Evolutionary conservation across 2,797 vertebrate genomes (phyloP).

Genomic region (Tokudaia tokunoshimensis): DNA sequence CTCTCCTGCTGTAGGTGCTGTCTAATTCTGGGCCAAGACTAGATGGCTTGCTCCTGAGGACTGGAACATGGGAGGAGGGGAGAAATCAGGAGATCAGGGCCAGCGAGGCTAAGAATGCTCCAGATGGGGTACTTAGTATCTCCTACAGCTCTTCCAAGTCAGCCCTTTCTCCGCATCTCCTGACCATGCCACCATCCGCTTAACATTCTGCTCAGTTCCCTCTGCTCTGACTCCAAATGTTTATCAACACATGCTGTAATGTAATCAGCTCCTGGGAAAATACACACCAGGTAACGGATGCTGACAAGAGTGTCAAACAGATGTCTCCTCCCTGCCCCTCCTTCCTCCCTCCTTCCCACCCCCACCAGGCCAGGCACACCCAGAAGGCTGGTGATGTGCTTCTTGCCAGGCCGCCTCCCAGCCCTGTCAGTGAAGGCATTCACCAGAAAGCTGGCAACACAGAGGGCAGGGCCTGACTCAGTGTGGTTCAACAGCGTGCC

Average conservation of each 20-base stretch:
- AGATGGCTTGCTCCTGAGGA: not conserved
- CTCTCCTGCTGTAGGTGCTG: not conserved
- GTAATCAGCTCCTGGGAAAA: slow-evolving; percentile 88
- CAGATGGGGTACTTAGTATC: not conserved
- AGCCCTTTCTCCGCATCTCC: slow-evolving; percentile 31
- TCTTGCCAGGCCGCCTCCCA: not conserved
- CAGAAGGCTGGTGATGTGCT: slow-evolving; percentile 12
- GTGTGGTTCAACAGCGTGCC: not conserved
- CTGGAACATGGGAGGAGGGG: not conserved
- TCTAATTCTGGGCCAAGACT: not conserved
- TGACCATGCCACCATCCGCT: slow-evolving; percentile 50
- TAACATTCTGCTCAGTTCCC: slow-evolving; percentile 81
- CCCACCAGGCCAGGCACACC: slow-evolving; percentile 28
- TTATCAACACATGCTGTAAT: slow-evolving; percentile 89
- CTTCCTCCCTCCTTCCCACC: slow-evolving; percentile 21
- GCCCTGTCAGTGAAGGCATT: not conserved
- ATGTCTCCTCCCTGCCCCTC: slow-evolving; percentile 70
- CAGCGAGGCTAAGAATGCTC: not conserved
- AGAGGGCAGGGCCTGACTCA: not conserved
- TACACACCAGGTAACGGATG: slow-evolving; percentile 85
- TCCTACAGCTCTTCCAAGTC: not conserved
- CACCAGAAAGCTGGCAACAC: not conserved
- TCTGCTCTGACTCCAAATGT: slow-evolving; percentile 85
- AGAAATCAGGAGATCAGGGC: not conserved
- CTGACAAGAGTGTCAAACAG: slow-evolving; percentile 84